Percentiles rank a stretch among this genome's conserved stretches.
phyloP scores from a whole-genome alignment of 2,888 invertebrate genomes.

The Microctonus hyperodae region DNA sequence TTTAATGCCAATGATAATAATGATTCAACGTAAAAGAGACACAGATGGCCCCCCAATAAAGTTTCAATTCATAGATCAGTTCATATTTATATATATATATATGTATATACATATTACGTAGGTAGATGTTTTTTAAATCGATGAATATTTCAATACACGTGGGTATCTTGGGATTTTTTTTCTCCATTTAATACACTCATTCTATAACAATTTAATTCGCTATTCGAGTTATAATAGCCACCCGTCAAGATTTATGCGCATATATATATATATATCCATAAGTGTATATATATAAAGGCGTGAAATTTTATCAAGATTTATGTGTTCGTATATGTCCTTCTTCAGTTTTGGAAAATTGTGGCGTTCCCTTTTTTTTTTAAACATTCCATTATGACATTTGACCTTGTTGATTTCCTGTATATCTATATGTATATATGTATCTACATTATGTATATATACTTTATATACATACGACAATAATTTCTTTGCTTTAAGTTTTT shows the following conservation, averaged over 20 bases:
- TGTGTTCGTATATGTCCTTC: background rate
- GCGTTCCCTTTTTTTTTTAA: background rate
- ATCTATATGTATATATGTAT: background rate
- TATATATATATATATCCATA: no score
- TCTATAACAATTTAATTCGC: conserved; percentile 28
- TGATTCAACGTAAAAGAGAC: conserved; percentile 42
- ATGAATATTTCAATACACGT: conserved; percentile 30
- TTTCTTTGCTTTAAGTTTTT: conserved; percentile 19
- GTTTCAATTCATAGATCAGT: conserved; percentile 8
- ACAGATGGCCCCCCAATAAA: conserved; percentile 47
- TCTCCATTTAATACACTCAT: conserved; percentile 15
- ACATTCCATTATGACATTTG: conserved; percentile 8
- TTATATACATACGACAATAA: background rate
- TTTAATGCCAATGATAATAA: conserved; percentile 43
- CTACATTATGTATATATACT: no score
- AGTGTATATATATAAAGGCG: conserved; percentile 8
- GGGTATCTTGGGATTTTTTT: conserved; percentile 19
- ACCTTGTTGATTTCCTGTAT: conserved; percentile 12
- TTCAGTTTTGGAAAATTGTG: background rate
- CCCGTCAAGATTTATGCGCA: conserved; percentile 21
- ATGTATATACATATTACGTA: background rate
- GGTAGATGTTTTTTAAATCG: conserved; percentile 24
- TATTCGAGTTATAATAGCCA: conserved; percentile 20
- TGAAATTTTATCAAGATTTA: conserved; percentile 23
- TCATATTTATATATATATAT: background rate